A percentile compares a stretch with the other conserved stretches of the same genome.
Conservation (phyloP, 1,140 invertebrate species). For the Trinorchestia longiramus region DNA sequence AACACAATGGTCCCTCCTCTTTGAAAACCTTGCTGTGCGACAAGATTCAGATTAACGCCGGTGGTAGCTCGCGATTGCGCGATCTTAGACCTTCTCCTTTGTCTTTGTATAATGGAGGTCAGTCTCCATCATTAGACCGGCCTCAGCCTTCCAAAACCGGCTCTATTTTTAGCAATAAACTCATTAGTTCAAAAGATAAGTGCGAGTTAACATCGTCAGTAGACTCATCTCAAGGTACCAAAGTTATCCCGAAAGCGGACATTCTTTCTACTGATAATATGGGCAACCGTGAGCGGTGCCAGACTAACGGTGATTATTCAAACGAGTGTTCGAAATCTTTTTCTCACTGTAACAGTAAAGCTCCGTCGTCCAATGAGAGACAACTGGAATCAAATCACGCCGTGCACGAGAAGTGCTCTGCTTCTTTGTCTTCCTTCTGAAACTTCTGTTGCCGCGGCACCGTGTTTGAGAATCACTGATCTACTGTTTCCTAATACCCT, state of each 20-base stretch:
- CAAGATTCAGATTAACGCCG: background rate
- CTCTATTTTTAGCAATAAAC: background rate
- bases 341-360: background rate
- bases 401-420: background rate
- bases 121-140: background rate
- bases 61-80: background rate
- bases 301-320: background rate
- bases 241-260: background rate
- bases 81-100: slow-evolving; percentile 18
- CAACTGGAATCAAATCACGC: background rate
- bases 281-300: too few relatives aligned
- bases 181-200: background rate
- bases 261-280: background rate
- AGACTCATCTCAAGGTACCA: background rate
- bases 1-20: slow-evolving; percentile 15
- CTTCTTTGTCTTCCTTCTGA: background rate
- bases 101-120: slow-evolving; percentile 4
- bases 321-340: background rate
- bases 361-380: background rate
- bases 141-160: background rate
- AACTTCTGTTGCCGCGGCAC: background rate
- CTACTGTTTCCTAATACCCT: too few relatives aligned
- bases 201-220: background rate
- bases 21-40: background rate
- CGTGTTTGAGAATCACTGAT: too few relatives aligned